phyloP scores from a whole-genome alignment of 2,113 vertebrate species.

The Euleptes europaea region DNA sequence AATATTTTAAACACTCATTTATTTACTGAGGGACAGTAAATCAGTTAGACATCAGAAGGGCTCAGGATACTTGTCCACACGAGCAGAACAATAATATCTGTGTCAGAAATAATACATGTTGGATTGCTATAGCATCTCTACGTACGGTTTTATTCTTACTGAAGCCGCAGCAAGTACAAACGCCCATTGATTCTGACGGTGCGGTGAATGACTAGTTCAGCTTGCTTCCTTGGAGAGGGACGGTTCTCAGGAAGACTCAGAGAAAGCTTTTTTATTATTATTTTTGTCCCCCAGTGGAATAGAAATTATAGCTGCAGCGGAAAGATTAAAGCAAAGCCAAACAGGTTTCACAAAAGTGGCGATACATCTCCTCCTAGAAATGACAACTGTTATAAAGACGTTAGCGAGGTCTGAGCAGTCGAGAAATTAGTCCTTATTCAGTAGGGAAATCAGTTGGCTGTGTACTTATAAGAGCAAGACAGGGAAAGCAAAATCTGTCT shows the following conservation, averaged over 20 bases:
- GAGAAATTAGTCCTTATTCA: neutral
- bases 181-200: neutral
- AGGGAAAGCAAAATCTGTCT: conserved; percentile 8
- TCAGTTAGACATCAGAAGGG: neutral
- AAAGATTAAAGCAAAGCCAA: neutral
- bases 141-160: neutral
- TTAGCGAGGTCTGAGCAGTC: conserved; percentile 13
- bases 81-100: neutral
- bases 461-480: neutral
- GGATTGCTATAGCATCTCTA: neutral
- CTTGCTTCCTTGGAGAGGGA: fast-evolving
- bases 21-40: too few species aligned
- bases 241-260: neutral
- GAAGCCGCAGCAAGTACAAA: neutral
- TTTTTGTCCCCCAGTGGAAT: neutral
- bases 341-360: neutral
- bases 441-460: conserved; percentile 15
- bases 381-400: conserved; percentile 11
- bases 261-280: neutral
- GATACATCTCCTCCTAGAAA: neutral
- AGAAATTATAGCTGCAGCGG: neutral
- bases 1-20: neutral
- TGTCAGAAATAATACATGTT: neutral
- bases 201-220: neutral
- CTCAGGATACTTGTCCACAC: neutral